Base-by-base conservation (phyloP, 2,797 vertebrate species). In the Luscinia megarhynchos region DNA sequence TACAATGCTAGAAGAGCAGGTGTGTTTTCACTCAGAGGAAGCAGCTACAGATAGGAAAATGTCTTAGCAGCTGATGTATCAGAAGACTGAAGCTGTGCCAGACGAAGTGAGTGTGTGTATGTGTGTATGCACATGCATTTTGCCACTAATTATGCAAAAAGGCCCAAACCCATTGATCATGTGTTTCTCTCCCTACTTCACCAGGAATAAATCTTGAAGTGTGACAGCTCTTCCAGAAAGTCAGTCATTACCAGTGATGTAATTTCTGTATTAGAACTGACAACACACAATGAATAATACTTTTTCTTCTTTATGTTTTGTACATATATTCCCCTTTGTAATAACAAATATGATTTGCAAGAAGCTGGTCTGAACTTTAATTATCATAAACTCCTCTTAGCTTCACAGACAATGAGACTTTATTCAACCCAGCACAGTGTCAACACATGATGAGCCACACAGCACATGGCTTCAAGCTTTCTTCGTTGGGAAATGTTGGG, bases 21-120 rank as follows among this genome's bases (percentile, higher is more conserved):
- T 98, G 98, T 98, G 97, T 98, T 98, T 98, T 98, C 86, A 92
- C 94, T 97, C 94, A 88, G 90, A 97, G 93, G 94, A 97, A 97
- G 94, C 97, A 96, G 97, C 94, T 81, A 98, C 91, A 93, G 97
- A 97, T 96, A 98, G 94, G 97, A 97, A 98, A 98, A 98, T 96
- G 95, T 95, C 97, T 98, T 97, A 98, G 97, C 98, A 98, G 98
- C 98, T 98, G 98, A 97, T 98, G 95, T 95, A 96, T 96, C 96
- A 93, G 97, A 96, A 97, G 96, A 96, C 91, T 98, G 98, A 98
- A 98, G 95, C 93, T 95, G 95, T 97, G 98, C 98, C 98, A 98
- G 96, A 96, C 59, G 11, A 97, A 97, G 96, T 83, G n/a, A 94
- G 79, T 26, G 91, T 62, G 63, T 58, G 77, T 63, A 54, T 53